phyloP scores from a whole-genome alignment of 2,888 invertebrate genomes.

The Cordilura impudica region DNA sequence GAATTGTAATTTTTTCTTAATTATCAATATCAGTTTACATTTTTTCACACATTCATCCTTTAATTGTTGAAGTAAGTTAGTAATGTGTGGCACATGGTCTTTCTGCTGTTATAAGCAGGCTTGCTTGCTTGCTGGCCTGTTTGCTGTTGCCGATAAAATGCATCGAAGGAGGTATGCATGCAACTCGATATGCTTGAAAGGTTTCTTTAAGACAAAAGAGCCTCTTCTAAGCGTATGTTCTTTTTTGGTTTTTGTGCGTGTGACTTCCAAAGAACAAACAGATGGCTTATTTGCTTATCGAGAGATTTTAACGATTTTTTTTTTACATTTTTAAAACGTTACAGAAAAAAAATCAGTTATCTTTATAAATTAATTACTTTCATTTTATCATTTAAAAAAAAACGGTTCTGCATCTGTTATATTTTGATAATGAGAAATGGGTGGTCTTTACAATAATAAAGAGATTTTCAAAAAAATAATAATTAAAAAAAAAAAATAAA shows the following conservation, averaged over 20 bases:
- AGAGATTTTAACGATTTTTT: slow-evolving; percentile 20
- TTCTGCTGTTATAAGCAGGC: not conserved
- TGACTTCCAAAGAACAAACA: slow-evolving; percentile 59
- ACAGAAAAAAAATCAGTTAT: slow-evolving; percentile 41
- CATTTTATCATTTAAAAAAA: slow-evolving; percentile 13
- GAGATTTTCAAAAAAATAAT: too few relatives aligned
- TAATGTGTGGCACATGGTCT: slow-evolving; percentile 55
- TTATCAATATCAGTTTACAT: slow-evolving; percentile 47
- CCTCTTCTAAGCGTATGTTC: slow-evolving; percentile 7
- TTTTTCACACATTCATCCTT: slow-evolving; percentile 54
- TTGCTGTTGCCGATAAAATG: not conserved
- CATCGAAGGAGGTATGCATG: slow-evolving; percentile 62
- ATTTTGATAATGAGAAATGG: not conserved
- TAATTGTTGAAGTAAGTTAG: slow-evolving; percentile 17
- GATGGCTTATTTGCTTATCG: slow-evolving; percentile 58
- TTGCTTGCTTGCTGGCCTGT: not conserved
- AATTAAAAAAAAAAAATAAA: too few relatives aligned
- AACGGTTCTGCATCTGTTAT: slow-evolving; percentile 53
- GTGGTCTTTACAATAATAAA: not conserved
- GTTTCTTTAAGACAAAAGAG: slow-evolving; percentile 65
- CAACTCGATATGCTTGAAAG: slow-evolving; percentile 74
- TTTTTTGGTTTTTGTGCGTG: slow-evolving; percentile 48
- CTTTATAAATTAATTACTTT: slow-evolving; percentile 29
- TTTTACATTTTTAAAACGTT: slow-evolving; percentile 29
- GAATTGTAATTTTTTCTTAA: not conserved